Conservation (phyloP, 2,113 vertebrate genomes). For the Anser brachyrhynchus region DNA sequence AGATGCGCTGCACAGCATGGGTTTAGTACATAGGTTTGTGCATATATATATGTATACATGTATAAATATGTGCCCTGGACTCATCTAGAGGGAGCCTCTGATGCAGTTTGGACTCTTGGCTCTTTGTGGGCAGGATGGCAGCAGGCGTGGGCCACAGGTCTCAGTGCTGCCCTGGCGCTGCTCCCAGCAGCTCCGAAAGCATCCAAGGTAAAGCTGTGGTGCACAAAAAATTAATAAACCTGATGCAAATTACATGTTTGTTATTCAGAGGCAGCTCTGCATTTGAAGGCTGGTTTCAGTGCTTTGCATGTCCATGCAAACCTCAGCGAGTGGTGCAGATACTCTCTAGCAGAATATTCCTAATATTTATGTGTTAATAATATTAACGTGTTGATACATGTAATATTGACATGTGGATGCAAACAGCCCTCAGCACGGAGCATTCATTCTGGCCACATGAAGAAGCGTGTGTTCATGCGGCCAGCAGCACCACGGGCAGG, state of each 20-base stretch:
- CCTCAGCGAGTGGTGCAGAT: accelerated
- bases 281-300: background rate
- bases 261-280: background rate
- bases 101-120: background rate
- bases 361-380: background rate
- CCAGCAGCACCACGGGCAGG: background rate
- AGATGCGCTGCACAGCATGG: background rate
- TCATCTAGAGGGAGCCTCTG: background rate
- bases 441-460: background rate
- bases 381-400: background rate
- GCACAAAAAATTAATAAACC: background rate
- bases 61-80: background rate
- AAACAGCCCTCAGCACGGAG: background rate
- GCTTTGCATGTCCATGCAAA: conserved; percentile 46
- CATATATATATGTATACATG: accelerated
- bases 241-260: background rate
- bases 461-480: accelerated
- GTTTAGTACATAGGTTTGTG: background rate
- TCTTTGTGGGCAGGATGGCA: background rate
- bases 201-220: background rate
- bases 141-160: accelerated
- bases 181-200: background rate
- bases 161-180: background rate
- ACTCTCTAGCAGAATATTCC: background rate
- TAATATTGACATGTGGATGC: background rate